Evolutionary conservation across 1,140 invertebrate genomes (phyloP).

Genomic region (Atta texana): DNA sequence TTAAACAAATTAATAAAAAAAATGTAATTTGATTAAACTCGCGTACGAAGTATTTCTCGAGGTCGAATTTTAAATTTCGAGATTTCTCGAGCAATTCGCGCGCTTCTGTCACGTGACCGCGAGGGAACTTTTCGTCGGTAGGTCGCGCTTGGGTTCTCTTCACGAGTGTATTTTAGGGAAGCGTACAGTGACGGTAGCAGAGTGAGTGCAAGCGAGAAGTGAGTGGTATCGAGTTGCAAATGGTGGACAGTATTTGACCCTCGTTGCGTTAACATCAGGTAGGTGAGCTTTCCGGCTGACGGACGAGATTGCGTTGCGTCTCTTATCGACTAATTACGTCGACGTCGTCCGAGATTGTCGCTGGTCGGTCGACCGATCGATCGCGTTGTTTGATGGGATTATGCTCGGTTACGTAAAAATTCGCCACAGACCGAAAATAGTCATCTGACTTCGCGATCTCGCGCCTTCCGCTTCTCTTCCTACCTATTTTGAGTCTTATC

Average conservation of each 20-base stretch:
- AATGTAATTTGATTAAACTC: background rate
- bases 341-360: background rate
- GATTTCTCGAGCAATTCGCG: background rate
- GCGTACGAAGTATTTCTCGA: background rate
- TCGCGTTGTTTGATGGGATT: background rate
- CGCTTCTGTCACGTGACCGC: conserved; percentile 1
- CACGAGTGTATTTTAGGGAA: conserved; percentile 73
- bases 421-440: conserved; percentile 75
- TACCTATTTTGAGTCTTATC: background rate
- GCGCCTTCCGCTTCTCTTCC: background rate
- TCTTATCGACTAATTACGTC: background rate
- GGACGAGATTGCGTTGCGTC: too few species aligned
- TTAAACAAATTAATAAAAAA: too few species aligned
- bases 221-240: conserved; percentile 79
- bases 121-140: conserved; percentile 5
- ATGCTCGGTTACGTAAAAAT: conserved; percentile 78
- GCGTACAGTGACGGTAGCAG: conserved; percentile 42
- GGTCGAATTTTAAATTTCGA: background rate
- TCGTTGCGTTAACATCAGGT: conserved; percentile 84
- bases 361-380: background rate
- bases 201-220: too few species aligned
- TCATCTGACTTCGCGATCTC: conserved; percentile 61
- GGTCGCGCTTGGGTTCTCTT: conserved; percentile 65
- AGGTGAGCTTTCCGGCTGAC: conserved; percentile 43
- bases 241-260: conserved; percentile 82